Conservation (phyloP, 1,140 invertebrate species). For the Schlechtendalia chinensis region DNA sequence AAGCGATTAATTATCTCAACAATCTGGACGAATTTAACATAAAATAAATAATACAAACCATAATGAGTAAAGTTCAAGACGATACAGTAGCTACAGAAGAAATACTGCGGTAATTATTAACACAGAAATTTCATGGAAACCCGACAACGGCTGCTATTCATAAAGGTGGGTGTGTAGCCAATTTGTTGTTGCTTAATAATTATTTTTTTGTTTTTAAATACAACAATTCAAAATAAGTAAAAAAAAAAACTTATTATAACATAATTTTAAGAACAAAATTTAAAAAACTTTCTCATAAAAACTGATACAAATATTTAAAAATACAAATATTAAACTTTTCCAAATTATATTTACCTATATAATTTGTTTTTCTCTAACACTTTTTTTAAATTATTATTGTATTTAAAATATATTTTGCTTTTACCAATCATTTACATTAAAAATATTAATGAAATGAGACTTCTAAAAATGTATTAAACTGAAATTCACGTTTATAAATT, state of each 20-base stretch:
- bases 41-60: constrained; percentile 24
- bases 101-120: constrained; percentile 4
- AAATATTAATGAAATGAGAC: no score
- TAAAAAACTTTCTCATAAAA: no score
- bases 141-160: not conserved
- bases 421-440: no score
- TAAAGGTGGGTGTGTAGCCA: not conserved
- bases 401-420: no score
- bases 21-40: not conserved
- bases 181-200: constrained; percentile 24
- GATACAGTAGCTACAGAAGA: not conserved
- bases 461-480: no score
- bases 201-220: constrained; percentile 8
- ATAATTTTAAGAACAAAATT: no score
- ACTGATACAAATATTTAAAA: no score
- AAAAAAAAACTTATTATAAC: not conserved
- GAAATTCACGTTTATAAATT: no score
- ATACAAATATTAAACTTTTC: no score
- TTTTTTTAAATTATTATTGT: no score
- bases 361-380: no score
- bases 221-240: not conserved
- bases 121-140: constrained; percentile 1
- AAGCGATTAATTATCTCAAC: constrained; percentile 13
- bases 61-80: constrained; percentile 2
- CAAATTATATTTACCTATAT: no score